Base-by-base conservation (phyloP, 2,888 invertebrate genomes). In the Harpagoxenus sublaevis region DNA sequence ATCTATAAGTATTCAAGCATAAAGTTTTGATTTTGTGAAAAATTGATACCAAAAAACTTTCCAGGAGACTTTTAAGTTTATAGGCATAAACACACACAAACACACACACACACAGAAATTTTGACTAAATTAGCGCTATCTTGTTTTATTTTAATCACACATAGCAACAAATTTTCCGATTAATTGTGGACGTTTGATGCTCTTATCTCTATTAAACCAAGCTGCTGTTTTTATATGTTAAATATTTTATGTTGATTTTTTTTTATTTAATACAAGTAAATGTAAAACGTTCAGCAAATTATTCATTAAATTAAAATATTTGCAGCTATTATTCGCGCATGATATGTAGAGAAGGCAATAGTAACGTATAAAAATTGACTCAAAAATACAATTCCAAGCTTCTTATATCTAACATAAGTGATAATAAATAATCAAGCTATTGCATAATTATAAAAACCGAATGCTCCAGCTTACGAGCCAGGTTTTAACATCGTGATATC, bases 381-480 rank as follows among this genome's bases (percentile, higher is more conserved):
- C 0, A 39, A 53, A 71, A 71, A 51, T 39, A 1, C 23, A 35
- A 35, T 6, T 35, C 35, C 35, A 48, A 51, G 31, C 4, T 0
- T 57, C 2, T 9, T 18, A 3, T 42, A 23, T 23, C 15, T 42
- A 10, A 0, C 9, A 35, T 9, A 42, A 23, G 12, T 55, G 39
- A 73, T 73, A 31, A 73, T 45, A 6, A 57, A 9, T 31, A 74
- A 62, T n/a, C 15, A 9, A 74, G n/a, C 0, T 31, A 45, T 74
- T n/a, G 18, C 42, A 23, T 31, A 48, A 60, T 45, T 60, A 31
- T 4, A 18, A 60, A 60, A 45, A 74, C 0, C 3, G 12, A 31
- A 62, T 1, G 23, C 3, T 45, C 42, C 15, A 75, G 2, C 23
- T 35, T 35, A 48, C 62, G 28, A 28, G 3, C 15, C 12, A n/a